Base-by-base conservation (phyloP, 2,888 invertebrate genomes). In the Fragum whitleyi region DNA sequence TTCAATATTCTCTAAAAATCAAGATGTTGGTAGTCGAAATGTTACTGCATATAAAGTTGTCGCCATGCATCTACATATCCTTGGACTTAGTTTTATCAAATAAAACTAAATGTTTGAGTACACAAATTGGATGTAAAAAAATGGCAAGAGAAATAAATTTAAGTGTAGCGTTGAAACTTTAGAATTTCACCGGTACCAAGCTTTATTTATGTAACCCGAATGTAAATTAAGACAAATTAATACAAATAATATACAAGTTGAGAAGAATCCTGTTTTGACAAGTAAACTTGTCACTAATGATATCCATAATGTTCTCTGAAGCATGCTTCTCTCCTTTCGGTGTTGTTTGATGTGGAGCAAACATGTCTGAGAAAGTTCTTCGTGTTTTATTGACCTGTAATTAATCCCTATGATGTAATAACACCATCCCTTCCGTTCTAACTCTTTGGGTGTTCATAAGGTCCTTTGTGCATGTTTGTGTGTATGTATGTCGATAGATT, bases 211-310 rank as follows among this genome's bases (percentile, higher is more conserved):
- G 21, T 65, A 42, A 42, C 42, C 65, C 29, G 2, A 65, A 42
- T 65, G 65, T 42, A 65, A 21, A 42, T 26, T 26, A 23, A 23
- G 42, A n/a, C 65, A 65, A 65, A 65, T 65, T 65, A 65, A 19
- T 21, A 65, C 65, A 21, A 65, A 65, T 32, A 65, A 65, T 65
- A 65, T 65, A 65, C 65, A 65, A 21, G 42, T 21, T 16, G 23
- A 65, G 1, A 9, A 21, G n/a, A 14, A 42, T 19, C 36, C 42
- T 65, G 19, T 65, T 42, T 39, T 21, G 42, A 39, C 65, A 65
- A 39, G 36, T n/a, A 65, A 2, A 9, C 16, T 9, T 65, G 65
- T 65, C 65, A 65, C 39, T 36, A 42, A 21, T 21, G 65, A 65
- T 65, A 42, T 39, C 21, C 42, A 32, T 11, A 65, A 21, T 65